Conservation (phyloP, 2,113 vertebrate genomes). For the Hippoglossus stenolepis region DNA sequence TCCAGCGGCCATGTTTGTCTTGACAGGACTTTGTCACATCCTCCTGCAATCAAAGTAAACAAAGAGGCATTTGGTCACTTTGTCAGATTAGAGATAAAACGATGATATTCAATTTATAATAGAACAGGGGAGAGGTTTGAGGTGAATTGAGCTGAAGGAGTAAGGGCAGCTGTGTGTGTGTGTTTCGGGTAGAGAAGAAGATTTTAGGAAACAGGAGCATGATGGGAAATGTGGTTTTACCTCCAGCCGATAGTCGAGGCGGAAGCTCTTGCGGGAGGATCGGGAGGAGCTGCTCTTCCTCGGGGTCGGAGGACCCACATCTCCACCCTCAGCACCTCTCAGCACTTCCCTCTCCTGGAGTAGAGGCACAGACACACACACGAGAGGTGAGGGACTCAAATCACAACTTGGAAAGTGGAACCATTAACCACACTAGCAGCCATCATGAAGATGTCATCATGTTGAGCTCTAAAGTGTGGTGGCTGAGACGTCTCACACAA, state of each 20-base stretch:
- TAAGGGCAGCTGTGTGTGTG: too few relatives aligned
- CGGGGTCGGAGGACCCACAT: conserved; percentile 3
- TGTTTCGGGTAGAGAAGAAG: too few relatives aligned
- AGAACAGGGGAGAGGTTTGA: too few relatives aligned
- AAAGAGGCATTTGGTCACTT: not conserved
- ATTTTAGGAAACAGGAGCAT: not conserved
- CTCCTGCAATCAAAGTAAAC: conserved; percentile 53
- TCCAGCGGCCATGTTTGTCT: conserved; percentile 74
- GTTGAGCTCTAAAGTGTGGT: too few relatives aligned
- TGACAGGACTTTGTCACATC: conserved; percentile 74
- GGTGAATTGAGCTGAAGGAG: too few relatives aligned
- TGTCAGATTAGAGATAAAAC: not conserved
- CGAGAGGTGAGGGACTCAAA: not conserved
- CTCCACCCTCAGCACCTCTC: conserved; percentile 64
- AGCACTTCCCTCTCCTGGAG: conserved; percentile 31
- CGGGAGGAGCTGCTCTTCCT: conserved; percentile 72
- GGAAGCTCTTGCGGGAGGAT: conserved; percentile 74
- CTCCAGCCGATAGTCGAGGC: conserved; percentile 75
- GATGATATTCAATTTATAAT: not conserved
- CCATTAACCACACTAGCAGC: too few relatives aligned
- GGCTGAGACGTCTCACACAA: too few relatives aligned
- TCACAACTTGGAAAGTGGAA: not conserved
- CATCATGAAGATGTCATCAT: too few relatives aligned
- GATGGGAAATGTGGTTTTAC: conserved; percentile 25
- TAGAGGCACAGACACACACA: not conserved